A percentile compares a stretch with the other conserved stretches of the same genome.
Conservation (phyloP, 2,113 vertebrate genomes). For the Phodopus roborovskii region DNA sequence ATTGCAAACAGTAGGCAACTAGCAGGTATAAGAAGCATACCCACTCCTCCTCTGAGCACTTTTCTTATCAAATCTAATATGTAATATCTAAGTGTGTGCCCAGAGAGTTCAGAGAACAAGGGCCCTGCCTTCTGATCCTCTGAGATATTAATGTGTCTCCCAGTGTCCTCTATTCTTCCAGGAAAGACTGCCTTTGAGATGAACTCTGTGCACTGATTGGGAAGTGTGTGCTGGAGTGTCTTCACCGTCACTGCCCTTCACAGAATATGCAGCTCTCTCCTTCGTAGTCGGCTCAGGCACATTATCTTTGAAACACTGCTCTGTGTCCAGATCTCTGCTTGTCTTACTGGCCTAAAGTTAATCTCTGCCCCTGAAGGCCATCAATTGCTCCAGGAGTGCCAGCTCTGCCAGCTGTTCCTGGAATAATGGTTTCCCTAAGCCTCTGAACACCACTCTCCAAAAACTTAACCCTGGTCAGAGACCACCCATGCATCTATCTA, state of each 20-base stretch:
- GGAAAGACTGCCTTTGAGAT: conserved; percentile 53
- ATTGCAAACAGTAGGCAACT: not conserved
- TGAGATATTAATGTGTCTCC: conserved; percentile 33
- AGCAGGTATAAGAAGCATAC: not conserved
- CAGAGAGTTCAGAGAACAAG: not conserved
- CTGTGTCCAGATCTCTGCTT: conserved; percentile 50
- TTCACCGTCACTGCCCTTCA: not conserved
- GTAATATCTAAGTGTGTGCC: not conserved
- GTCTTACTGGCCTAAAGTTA: conserved; percentile 47
- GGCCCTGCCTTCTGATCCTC: not conserved
- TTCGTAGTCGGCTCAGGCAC: conserved; percentile 17
- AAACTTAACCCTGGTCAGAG: conserved; percentile 51
- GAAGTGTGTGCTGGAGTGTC: not conserved
- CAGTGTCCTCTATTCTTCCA: not conserved
- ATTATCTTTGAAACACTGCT: conserved; percentile 66
- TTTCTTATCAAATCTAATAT: not conserved
- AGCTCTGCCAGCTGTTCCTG: conserved; percentile 67
- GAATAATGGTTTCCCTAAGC: conserved; percentile 49
- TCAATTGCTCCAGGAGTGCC: not conserved
- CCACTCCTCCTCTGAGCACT: not conserved
- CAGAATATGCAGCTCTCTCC: not conserved
- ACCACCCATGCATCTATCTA: not conserved
- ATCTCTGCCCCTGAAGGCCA: conserved; percentile 59
- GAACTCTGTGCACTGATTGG: conserved; percentile 39
- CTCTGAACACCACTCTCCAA: not conserved